Conservation (phyloP, 2,888 invertebrate genomes). For the Halocaridina rubra region DNA sequence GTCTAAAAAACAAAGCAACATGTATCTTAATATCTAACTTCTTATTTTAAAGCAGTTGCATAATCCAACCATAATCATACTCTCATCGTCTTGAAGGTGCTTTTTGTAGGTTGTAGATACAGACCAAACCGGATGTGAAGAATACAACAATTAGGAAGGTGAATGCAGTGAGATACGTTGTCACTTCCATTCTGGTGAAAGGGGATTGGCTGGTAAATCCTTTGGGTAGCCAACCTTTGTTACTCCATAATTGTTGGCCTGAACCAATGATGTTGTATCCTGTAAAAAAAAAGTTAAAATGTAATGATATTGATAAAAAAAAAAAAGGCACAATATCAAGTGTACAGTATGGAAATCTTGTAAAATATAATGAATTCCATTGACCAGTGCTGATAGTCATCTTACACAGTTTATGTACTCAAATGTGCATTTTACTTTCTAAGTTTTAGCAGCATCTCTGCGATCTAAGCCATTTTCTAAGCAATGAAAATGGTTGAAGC, state of each 20-base stretch:
- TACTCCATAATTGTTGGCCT: slow-evolving; percentile 28
- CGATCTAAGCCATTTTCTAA: no score
- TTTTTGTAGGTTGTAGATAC: slow-evolving; percentile 11
- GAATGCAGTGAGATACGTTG: slow-evolving; percentile 28
- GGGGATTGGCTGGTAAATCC: not conserved
- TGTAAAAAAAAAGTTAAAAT: not conserved
- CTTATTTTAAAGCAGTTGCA: no score
- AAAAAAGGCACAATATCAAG: not conserved
- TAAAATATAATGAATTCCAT: no score
- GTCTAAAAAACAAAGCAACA: no score
- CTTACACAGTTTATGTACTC: no score
- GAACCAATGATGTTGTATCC: slow-evolving; percentile 30
- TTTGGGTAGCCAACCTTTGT: not conserved
- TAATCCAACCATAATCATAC: no score
- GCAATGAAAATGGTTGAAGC: no score
- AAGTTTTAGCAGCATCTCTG: no score
- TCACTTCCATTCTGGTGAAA: not conserved
- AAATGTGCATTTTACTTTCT: no score
- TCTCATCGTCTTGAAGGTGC: slow-evolving; percentile 11
- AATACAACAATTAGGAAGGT: slow-evolving; percentile 21
- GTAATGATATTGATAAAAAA: not conserved
- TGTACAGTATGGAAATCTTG: not conserved
- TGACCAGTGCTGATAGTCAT: no score
- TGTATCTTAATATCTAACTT: no score
- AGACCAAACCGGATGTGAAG: slow-evolving; percentile 9